These are phyloP conservation scores for Sebastes iracundus DNA, from an alignment of 2,797 vertebrate genomes.

Conservation along the genomic window DNA sequence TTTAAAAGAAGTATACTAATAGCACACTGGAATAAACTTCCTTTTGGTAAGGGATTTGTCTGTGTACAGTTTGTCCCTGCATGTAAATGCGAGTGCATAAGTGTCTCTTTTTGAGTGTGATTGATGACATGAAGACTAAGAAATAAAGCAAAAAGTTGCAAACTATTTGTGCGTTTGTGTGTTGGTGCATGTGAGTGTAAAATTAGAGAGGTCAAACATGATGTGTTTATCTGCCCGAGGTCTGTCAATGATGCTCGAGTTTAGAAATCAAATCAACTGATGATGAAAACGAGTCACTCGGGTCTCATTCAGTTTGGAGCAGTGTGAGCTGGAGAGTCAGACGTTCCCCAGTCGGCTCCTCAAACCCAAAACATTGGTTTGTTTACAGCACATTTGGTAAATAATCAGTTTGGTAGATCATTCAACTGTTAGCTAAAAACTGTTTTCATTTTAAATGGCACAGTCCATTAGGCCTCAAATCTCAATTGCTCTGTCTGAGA, in stretches of 20 bases:
- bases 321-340: not conserved
- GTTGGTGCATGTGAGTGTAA: not conserved
- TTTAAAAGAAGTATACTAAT: too few species aligned
- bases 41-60: not conserved
- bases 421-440: not conserved
- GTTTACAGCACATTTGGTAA: not conserved
- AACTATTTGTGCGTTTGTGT: not conserved
- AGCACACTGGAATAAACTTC: too few species aligned
- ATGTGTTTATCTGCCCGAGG: not conserved
- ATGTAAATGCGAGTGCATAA: not conserved
- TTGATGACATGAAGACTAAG: not conserved
- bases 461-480: not conserved
- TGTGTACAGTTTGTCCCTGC: not conserved
- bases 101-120: not conserved
- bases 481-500: accelerated
- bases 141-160: too few species aligned
- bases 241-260: not conserved
- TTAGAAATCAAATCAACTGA: not conserved
- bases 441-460: not conserved
- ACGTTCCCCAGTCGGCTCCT: not conserved
- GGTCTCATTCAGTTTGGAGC: not conserved
- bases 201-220: not conserved
- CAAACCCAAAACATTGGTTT: too few species aligned
- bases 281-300: not conserved
- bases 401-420: not conserved